Evolutionary conservation across 2,888 invertebrate species (phyloP).

Genomic region (Spialia ferax): DNA sequence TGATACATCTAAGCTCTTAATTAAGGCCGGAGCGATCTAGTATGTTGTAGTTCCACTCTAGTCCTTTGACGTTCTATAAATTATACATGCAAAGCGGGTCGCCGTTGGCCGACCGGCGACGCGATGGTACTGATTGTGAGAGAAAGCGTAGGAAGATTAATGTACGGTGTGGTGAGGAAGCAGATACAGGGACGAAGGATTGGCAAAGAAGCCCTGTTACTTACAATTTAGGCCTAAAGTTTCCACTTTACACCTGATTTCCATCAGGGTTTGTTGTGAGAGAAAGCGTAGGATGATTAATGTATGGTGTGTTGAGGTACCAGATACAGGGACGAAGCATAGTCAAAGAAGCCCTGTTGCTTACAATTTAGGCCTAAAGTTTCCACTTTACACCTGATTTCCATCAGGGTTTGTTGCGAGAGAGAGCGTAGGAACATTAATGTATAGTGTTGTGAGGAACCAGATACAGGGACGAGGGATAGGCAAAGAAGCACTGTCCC

Average conservation of each 20-base stretch:
- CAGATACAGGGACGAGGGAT: too few relatives aligned
- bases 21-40: neutral
- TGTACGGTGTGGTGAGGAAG: neutral
- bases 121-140: neutral
- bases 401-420: too few relatives aligned
- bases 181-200: too few relatives aligned
- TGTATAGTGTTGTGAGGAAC: neutral
- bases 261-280: too few relatives aligned
- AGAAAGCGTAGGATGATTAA: neutral
- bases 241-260: too few relatives aligned
- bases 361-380: too few relatives aligned
- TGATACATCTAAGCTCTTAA: neutral
- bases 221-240: too few relatives aligned
- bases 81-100: constrained; percentile 2
- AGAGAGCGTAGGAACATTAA: neutral
- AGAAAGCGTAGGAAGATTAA: constrained; percentile 1
- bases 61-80: constrained; percentile 3
- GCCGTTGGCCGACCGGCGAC: neutral
- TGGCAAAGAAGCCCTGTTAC: too few relatives aligned
- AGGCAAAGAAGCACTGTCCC: too few relatives aligned
- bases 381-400: too few relatives aligned
- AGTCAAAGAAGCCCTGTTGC: too few relatives aligned
- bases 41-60: neutral
- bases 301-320: neutral
- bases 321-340: too few relatives aligned